These are phyloP conservation scores for Eulacestoma nigropectus DNA, from an alignment of 2,113 vertebrate species.

Conservation along the genomic window DNA sequence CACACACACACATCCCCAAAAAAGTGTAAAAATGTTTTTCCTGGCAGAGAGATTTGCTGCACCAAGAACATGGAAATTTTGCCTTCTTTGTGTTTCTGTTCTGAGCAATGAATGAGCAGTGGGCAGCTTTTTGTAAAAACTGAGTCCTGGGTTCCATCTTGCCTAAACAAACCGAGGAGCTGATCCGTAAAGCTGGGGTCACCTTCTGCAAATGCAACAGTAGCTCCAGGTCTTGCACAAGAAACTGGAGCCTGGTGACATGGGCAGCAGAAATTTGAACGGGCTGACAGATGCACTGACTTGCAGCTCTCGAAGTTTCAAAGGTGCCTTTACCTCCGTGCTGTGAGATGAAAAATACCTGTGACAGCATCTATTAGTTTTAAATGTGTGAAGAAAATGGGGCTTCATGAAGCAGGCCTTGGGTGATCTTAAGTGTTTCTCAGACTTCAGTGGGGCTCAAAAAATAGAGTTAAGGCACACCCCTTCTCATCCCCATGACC, in stretches of 20 bases:
- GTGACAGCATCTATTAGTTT: background rate
- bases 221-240: background rate
- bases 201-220: background rate
- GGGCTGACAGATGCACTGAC: accelerated
- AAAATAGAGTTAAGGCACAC: background rate
- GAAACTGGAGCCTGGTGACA: background rate
- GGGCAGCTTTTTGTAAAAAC: background rate
- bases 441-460: background rate
- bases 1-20: background rate
- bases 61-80: background rate
- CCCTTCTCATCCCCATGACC: background rate
- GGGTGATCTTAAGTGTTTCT: background rate
- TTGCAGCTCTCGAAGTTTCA: background rate
- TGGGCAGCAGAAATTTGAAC: background rate
- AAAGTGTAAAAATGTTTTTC: slow-evolving; percentile 23
- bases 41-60: slow-evolving; percentile 10
- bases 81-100: background rate
- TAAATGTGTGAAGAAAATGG: background rate
- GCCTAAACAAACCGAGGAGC: background rate
- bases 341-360: background rate
- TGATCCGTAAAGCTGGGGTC: background rate
- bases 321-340: background rate
- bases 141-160: background rate
- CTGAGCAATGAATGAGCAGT: background rate
- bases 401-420: background rate